Percentiles rank a stretch among this genome's conserved stretches.
These are phyloP conservation scores for Saturnia japonica DNA, from an alignment of 2,888 invertebrate species.

Conservation along the genomic window DNA sequence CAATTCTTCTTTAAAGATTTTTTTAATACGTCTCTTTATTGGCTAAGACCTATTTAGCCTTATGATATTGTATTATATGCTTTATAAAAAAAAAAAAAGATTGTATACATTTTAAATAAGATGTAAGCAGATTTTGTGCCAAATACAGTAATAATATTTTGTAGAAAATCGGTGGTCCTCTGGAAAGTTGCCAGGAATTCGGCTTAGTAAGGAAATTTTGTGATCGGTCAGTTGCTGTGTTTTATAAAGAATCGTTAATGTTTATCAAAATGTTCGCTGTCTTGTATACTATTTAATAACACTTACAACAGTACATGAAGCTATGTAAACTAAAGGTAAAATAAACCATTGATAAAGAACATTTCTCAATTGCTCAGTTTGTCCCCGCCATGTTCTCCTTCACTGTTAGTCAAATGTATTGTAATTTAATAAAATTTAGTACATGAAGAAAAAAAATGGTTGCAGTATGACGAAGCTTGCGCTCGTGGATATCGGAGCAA, in stretches of 20 bases:
- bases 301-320: not conserved
- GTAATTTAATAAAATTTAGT: too few relatives aligned
- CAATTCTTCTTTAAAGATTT: too few relatives aligned
- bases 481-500: too few relatives aligned
- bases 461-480: too few relatives aligned
- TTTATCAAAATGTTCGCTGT: not conserved
- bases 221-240: not conserved
- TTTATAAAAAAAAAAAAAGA: too few relatives aligned
- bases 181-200: conserved; percentile 4
- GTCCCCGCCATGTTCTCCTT: too few relatives aligned
- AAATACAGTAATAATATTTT: conserved; percentile 7
- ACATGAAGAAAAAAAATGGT: too few relatives aligned
- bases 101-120: not conserved
- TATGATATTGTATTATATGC: not conserved
- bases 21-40: too few relatives aligned
- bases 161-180: not conserved
- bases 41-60: not conserved
- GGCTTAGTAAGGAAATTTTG: not conserved
- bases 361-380: too few relatives aligned
- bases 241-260: not conserved
- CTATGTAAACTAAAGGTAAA: not conserved
- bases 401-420: too few relatives aligned
- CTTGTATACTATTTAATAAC: not conserved
- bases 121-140: not conserved
- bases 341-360: too few relatives aligned